A percentile compares a stretch with the other conserved stretches of the same genome.
Conservation (phyloP, 2,113 vertebrate species). For the Vulpes ferrilata region DNA sequence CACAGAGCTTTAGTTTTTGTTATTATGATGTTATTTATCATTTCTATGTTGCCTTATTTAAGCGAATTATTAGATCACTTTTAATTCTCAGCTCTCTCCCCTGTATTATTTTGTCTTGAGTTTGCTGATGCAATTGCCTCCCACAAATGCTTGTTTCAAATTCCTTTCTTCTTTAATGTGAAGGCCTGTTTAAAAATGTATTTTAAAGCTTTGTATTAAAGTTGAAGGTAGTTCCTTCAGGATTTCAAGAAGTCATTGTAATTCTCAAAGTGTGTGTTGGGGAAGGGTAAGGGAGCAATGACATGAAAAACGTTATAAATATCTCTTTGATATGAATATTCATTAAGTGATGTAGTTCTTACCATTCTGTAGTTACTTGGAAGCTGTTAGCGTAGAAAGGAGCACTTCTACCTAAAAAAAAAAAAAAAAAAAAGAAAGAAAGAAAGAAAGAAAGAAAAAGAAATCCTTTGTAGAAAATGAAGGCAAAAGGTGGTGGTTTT, state of each 20-base stretch:
- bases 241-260: conserved; percentile 71
- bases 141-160: conserved; percentile 28
- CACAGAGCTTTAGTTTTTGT: not conserved
- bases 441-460: not conserved
- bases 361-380: conserved; percentile 54
- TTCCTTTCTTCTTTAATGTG: conserved; percentile 6
- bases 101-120: not conserved
- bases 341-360: conserved; percentile 68
- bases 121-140: conserved; percentile 22
- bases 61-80: not conserved
- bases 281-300: conserved; percentile 69
- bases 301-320: conserved; percentile 79
- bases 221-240: conserved; percentile 79
- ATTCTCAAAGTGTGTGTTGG: conserved; percentile 80
- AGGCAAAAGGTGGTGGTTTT: conserved; percentile 41
- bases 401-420: conserved; percentile 71
- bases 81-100: not conserved
- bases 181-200: conserved; percentile 68
- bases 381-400: conserved; percentile 74
- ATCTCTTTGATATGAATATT: conserved; percentile 80
- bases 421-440: not conserved
- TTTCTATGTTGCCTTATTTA: not conserved
- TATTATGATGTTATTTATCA: not conserved
- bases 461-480: conserved; percentile 66
- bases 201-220: conserved; percentile 76